Base-by-base conservation (phyloP, 2,113 vertebrate species). In the Aleadryas rufinucha region DNA sequence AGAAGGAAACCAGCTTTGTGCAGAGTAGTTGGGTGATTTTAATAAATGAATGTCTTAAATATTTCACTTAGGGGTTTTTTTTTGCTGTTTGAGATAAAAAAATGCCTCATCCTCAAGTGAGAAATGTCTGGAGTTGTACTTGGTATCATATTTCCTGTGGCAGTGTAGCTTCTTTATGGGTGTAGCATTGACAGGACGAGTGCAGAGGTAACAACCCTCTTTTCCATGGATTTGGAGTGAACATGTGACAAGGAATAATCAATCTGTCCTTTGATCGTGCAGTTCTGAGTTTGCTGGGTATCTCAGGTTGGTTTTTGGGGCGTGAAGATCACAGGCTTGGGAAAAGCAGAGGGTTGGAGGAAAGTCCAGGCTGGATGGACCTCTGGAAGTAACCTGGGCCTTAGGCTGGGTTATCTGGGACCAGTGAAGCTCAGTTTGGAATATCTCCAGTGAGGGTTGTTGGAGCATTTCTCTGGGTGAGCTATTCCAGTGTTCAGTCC, bases 41-140 rank as follows among this genome's bases (percentile, higher is more conserved):
- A 94, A 95, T 84, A 81, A 96, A 95, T 84, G 79, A 92, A 41
- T 8, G 11, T n/a, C 93, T 89, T 92, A 84, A 96, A 95, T 94
- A 93, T 84, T 90, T 92, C 95, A 84, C 60, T 74, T 72, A 47
- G 57, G 9, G 1, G 3, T 16, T 19, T 66, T 74, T 87, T 89
- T 83, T 87, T 75, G 47, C 60, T 31, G 10, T 94, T 94, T 64
- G 60, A 68, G 79, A 89, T 81, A 86, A 86, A 88, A 88, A 93
- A 95, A 93, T 84, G n/a, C 16, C 49, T 92, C 35, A 3, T 70
- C 33, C 35, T 91, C 19, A 45, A 90, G 60, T 49, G 45, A 66
- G 87, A 80, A 52, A 22, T 78, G 60, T 56, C 64, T 84, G 69
- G 47, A 64, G 8, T 23, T n/a, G 31, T 75, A 16, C 47, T 90